Evolutionary conservation across 2,113 vertebrate genomes (phyloP).

Genomic region (Triplophysa siluroides): DNA sequence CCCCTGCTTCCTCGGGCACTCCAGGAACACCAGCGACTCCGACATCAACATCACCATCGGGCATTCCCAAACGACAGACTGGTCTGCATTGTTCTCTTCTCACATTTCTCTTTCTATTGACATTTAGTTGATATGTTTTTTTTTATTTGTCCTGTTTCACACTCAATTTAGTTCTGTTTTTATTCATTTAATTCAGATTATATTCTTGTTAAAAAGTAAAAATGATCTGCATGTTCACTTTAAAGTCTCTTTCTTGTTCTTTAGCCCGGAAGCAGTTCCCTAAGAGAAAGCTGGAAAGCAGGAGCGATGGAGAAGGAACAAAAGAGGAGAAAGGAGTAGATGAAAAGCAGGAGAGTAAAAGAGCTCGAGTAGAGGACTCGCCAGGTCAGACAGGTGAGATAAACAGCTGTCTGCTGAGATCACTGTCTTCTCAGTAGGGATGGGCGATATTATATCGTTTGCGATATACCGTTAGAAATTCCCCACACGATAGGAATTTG

Average conservation of each 20-base stretch:
- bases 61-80: conserved; percentile 80
- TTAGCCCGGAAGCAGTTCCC: conserved; percentile 86
- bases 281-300: conserved; percentile 76
- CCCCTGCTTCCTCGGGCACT: conserved; percentile 54
- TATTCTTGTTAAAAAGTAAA: too few relatives aligned
- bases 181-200: too few relatives aligned
- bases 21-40: conserved; percentile 64
- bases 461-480: too few relatives aligned
- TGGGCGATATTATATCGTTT: too few relatives aligned
- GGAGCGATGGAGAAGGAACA: conserved; percentile 49
- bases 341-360: conserved; percentile 58
- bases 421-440: conserved; percentile 14
- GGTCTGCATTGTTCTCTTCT: conserved; percentile 67
- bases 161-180: too few relatives aligned
- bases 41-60: conserved; percentile 65
- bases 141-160: not conserved
- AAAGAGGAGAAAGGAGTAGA: conserved; percentile 53
- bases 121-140: not conserved
- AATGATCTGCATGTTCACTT: not conserved
- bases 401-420: not conserved
- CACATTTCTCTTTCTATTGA: not conserved
- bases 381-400: conserved; percentile 56
- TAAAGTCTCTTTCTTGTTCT: conserved; percentile 1
- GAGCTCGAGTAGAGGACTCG: conserved; percentile 46
- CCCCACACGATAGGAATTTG: too few relatives aligned